These are phyloP conservation scores for Fringilla coelebs DNA, from an alignment of 2,797 vertebrate species.

Conservation along the genomic window DNA sequence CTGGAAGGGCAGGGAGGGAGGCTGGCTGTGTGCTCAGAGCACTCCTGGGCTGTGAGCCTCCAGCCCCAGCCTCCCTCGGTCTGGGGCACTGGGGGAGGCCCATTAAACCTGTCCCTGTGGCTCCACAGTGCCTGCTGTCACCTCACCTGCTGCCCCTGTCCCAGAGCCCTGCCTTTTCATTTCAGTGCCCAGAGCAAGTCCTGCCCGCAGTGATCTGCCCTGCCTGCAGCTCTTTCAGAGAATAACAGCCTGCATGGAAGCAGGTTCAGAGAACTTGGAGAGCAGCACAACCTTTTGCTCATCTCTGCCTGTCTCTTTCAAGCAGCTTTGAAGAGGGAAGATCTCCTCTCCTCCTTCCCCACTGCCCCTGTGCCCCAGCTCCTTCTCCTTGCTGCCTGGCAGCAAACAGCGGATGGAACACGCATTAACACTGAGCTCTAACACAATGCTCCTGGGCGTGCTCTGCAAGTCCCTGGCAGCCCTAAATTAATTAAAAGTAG, in stretches of 20 bases:
- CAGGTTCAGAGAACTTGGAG: not conserved
- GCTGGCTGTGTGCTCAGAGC: not conserved
- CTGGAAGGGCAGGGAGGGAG: not conserved
- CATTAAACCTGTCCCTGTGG: not conserved
- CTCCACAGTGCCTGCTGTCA: not conserved
- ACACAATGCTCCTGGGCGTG: slow-evolving; percentile 42
- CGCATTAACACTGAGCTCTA: slow-evolving; percentile 26
- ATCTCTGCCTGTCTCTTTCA: not conserved
- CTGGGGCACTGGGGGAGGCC: not conserved
- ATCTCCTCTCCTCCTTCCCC: not conserved
- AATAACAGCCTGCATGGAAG: not conserved
- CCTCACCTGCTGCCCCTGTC: not conserved
- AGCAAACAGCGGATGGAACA: slow-evolving; percentile 56
- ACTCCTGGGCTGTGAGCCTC: not conserved
- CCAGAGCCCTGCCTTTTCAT: not conserved
- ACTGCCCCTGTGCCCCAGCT: not conserved
- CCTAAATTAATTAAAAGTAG: slow-evolving; percentile 85
- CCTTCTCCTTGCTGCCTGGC: slow-evolving; percentile 11
- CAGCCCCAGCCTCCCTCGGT: not conserved
- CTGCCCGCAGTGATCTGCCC: not conserved
- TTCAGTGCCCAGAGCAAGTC: not conserved
- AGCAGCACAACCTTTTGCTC: not conserved
- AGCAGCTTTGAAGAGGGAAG: not conserved
- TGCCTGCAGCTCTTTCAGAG: not conserved
- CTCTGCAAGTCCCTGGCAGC: slow-evolving; percentile 68